Evolutionary conservation across 2,113 vertebrate genomes (phyloP).

Genomic region (Ictalurus furcatus): DNA sequence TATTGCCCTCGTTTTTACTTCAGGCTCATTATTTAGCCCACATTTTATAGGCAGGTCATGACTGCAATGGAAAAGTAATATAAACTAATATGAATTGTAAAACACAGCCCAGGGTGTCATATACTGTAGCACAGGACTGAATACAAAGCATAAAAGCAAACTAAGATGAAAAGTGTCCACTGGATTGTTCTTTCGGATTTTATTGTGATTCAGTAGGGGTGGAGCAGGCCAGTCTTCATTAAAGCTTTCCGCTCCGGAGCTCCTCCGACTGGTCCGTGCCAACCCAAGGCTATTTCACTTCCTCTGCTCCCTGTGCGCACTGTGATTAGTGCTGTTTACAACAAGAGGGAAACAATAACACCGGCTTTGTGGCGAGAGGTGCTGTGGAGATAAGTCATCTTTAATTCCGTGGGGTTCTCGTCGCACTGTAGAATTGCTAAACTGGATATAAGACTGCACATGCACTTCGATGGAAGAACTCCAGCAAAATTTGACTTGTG

Average conservation of each 20-base stretch:
- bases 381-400: constrained; percentile 72
- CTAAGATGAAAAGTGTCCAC: constrained; percentile 15
- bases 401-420: constrained; percentile 63
- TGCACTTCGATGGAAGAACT: background rate
- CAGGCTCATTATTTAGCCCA: constrained; percentile 23
- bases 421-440: background rate
- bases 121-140: background rate
- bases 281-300: constrained; percentile 68
- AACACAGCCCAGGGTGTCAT: constrained; percentile 7
- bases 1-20: constrained; percentile 13
- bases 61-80: constrained; percentile 34
- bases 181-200: constrained; percentile 61
- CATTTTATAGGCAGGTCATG: constrained; percentile 31
- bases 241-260: constrained; percentile 73
- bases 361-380: constrained; percentile 72
- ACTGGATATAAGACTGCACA: background rate
- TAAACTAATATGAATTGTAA: constrained; percentile 33
- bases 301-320: constrained; percentile 52
- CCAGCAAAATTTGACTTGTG: background rate
- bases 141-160: constrained; percentile 28
- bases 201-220: constrained; percentile 66
- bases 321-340: constrained; percentile 79
- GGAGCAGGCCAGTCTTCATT: constrained; percentile 69
- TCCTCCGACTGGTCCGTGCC: constrained; percentile 64
- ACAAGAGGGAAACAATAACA: constrained; percentile 61